Evolutionary conservation across 2,113 vertebrate genomes (phyloP), one percentile per base, ranked within the genome.

Genomic region (Datnioides undecimradiatus): DNA sequence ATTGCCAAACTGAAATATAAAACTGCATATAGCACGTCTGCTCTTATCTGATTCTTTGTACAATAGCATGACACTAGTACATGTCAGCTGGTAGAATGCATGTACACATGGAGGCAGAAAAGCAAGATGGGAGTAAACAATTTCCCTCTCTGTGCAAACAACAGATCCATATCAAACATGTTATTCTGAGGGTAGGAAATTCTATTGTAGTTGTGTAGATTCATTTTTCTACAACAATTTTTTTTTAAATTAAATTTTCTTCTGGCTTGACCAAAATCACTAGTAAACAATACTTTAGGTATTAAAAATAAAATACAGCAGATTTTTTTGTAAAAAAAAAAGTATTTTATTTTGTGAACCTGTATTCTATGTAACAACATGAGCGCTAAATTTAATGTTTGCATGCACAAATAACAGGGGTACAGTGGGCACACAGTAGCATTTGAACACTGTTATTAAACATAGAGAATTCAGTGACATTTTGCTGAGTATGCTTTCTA

Each of bases 1-100:
- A 58, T 77, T 70, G 62, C 58, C 45, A 79, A 62, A 86, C 67
- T 57, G 48, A 64, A 80, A 74, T 64, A 81, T 57, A 83, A 79
- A 88, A 77, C 41, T 67, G 33, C 52, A 66, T 13, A 40, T 11
- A 62, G 16, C 41, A 72, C 43, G 68, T 71, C 45, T 85, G 72
- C 33, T 49, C 59, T 82, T 79, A 71, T 81, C 62, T 76, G 73
- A 80, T 67, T 66, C 13, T 63, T 23, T 55, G 33, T 40, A 17
- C 75, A 40, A 41, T 17, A 31, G 36, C 8, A 38, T 38, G 14
- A n/a, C 21, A 41, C 6, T 8, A 21, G 41, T 23, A 29, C 38
- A 49, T 40, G 36, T 52, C 29, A 60, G 62, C 34, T 9, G 6
- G 33, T 3, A 36, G 5, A 79, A 48, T 33, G 23, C 29, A 25